Evolutionary conservation across 2,888 invertebrate genomes (phyloP).

Genomic region (Vesta saturnalis): DNA sequence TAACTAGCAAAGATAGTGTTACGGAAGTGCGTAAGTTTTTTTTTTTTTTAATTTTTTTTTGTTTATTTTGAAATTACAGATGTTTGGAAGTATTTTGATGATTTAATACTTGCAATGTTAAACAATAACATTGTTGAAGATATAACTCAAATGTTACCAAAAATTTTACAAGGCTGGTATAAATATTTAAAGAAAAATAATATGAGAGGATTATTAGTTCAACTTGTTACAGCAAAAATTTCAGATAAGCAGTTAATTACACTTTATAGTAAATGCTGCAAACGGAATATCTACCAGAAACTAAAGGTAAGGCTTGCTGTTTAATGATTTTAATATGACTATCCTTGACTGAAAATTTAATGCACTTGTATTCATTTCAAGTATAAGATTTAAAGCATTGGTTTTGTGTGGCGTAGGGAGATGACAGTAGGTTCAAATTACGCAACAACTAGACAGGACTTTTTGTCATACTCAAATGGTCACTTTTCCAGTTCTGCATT

Average conservation of each 20-base stretch:
- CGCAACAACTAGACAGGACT: no score
- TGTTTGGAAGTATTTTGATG: slow-evolving; percentile 11
- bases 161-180: slow-evolving; percentile 18
- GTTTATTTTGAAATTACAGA: slow-evolving; percentile 4
- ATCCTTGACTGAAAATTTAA: no score
- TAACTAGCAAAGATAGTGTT: slow-evolving; percentile 11
- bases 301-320: slow-evolving; percentile 6
- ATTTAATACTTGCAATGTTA: not conserved
- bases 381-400: no score
- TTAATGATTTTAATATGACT: no score
- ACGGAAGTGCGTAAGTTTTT: slow-evolving; percentile 21
- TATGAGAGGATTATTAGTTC: slow-evolving; percentile 3
- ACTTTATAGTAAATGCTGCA: slow-evolving; percentile 6
- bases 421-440: no score
- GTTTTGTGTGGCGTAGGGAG: no score
- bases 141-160: not conserved
- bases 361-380: no score
- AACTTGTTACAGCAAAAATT: not conserved
- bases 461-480: no score
- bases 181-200: not conserved
- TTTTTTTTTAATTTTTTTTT: not conserved
- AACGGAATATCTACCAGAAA: not conserved
- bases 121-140: not conserved
- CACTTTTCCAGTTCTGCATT: no score
- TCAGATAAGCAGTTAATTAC: not conserved